phyloP scores from a whole-genome alignment of 2,888 invertebrate species.

The Conops quadrifasciatus region DNA sequence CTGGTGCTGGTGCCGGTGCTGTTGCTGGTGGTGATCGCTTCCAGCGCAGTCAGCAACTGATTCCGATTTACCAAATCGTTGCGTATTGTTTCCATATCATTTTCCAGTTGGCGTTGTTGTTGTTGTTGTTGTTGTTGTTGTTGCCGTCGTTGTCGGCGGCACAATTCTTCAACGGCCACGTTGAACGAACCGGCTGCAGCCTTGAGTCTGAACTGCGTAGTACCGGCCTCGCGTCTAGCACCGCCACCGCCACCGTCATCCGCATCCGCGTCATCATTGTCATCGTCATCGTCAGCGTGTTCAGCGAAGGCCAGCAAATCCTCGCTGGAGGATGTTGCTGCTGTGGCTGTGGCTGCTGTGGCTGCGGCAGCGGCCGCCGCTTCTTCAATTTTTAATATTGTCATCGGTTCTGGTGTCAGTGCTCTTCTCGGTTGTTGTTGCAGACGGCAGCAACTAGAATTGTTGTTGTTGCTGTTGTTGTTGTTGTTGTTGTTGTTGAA shows the following conservation, averaged over 20 bases:
- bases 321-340: constrained; percentile 11
- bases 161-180: constrained; percentile 49
- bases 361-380: constrained; percentile 41
- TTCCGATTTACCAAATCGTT: constrained; percentile 49
- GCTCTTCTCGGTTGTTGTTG: constrained; percentile 51
- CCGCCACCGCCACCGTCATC: constrained; percentile 46
- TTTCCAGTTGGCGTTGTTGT: constrained; percentile 59
- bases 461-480: constrained; percentile 33
- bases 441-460: constrained; percentile 13
- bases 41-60: constrained; percentile 46
- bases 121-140: constrained; percentile 60
- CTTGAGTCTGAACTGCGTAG: not conserved
- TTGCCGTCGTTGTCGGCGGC: constrained; percentile 58
- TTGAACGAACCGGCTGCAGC: not conserved
- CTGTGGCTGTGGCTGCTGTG: constrained; percentile 37
- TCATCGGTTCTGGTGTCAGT: constrained; percentile 45
- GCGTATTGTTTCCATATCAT: constrained; percentile 60
- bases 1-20: not conserved
- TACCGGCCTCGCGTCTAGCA: constrained; percentile 5
- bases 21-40: constrained; percentile 38
- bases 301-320: not conserved
- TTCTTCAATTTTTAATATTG: constrained; percentile 62
- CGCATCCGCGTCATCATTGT: too few relatives aligned
- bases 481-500: constrained; percentile 35
- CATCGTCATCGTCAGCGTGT: too few relatives aligned